A percentile compares a stretch with the other conserved stretches of the same genome.
Evolutionary conservation across 2,888 invertebrate genomes (phyloP).

Genomic region (Leptothorax acervorum): DNA sequence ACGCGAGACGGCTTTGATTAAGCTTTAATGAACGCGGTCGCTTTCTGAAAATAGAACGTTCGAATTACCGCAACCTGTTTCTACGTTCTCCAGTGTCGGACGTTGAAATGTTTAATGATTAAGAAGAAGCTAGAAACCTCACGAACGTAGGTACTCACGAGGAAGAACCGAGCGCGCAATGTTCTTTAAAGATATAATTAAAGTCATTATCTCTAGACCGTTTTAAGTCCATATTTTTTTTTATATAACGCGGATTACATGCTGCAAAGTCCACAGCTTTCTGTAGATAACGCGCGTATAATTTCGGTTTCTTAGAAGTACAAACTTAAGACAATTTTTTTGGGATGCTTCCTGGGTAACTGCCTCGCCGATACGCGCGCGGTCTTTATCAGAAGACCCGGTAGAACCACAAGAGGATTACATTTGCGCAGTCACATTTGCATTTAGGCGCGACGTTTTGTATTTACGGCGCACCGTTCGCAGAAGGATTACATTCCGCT

Average conservation of each 20-base stretch:
- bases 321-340: not conserved
- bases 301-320: not conserved
- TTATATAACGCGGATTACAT: not conserved
- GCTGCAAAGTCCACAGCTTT: conserved; percentile 1
- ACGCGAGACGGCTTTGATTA: conserved; percentile 18
- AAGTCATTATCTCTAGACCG: not conserved
- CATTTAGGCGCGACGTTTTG: conserved; percentile 33
- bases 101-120: not conserved
- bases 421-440: conserved; percentile 35
- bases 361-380: not conserved
- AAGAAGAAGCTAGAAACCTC: not conserved
- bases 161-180: not conserved
- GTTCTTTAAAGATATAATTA: not conserved
- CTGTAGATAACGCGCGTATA: not conserved
- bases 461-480: conserved; percentile 39
- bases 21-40: conserved; percentile 15
- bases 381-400: conserved; percentile 1
- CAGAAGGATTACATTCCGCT: conserved; percentile 37
- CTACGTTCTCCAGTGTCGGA: not conserved
- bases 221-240: not conserved
- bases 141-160: not conserved
- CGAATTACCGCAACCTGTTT: not conserved
- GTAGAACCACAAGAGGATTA: conserved; percentile 3
- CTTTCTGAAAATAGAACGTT: conserved; percentile 27
- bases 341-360: not conserved